phyloP scores from a whole-genome alignment of 2,888 invertebrate genomes.

The Malacosoma neustria region DNA sequence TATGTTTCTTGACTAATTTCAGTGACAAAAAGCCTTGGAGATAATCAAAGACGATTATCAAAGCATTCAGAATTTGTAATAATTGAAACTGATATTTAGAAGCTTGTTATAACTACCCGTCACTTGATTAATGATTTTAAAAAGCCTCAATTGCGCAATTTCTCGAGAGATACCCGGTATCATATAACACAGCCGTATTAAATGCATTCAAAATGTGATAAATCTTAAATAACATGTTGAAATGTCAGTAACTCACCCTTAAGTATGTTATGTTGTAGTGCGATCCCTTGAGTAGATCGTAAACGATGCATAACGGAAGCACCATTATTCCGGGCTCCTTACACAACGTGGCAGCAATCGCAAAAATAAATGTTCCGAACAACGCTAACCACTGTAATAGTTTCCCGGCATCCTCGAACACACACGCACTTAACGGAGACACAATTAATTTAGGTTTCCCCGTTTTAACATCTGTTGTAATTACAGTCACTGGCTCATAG shows the following conservation, averaged over 20 bases:
- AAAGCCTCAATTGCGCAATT: no score
- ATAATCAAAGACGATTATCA: neutral
- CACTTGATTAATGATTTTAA: no score
- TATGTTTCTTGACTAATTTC: slow-evolving; percentile 6
- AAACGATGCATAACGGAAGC: slow-evolving; percentile 90
- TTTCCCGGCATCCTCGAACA: slow-evolving; percentile 58
- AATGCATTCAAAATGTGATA: no score
- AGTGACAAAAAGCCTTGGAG: slow-evolving; percentile 3
- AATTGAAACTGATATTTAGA: no score
- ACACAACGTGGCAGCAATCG: slow-evolving; percentile 90
- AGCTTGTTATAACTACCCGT: no score
- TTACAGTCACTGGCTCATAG: slow-evolving; percentile 23
- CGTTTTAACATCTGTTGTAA: slow-evolving; percentile 21
- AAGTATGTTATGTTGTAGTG: slow-evolving; percentile 63
- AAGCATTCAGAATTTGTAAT: no score
- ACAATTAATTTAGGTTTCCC: neutral
- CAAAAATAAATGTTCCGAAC: slow-evolving; percentile 76
- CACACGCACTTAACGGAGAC: slow-evolving; percentile 36
- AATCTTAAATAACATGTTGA: no score
- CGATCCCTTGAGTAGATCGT: slow-evolving; percentile 82
- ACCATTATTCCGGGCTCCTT: slow-evolving; percentile 97
- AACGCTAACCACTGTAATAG: slow-evolving; percentile 74
- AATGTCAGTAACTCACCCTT: slow-evolving; percentile 78
- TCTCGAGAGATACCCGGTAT: no score
- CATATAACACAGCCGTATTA: no score